A percentile compares a stretch with the other conserved stretches of the same genome.
Conservation (phyloP, 2,113 vertebrate genomes). For the Antechinus flavipes region DNA sequence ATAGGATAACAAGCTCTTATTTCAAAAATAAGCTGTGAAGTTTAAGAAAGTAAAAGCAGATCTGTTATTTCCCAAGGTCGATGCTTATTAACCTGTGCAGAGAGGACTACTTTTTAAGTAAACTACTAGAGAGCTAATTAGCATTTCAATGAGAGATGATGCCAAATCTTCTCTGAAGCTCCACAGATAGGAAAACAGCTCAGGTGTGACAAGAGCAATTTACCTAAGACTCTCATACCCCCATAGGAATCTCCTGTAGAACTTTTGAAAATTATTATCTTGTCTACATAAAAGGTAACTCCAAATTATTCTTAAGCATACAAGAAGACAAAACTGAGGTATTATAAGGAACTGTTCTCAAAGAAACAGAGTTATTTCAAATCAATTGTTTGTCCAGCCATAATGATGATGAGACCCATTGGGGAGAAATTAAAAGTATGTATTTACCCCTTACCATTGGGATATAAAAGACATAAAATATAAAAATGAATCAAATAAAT, state of each 20-base stretch:
- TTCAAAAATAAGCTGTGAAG: constrained; percentile 31
- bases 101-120: constrained; percentile 19
- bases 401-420: constrained; percentile 50
- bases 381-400: constrained; percentile 45
- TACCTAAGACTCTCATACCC: constrained; percentile 63
- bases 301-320: constrained; percentile 60
- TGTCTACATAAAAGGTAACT: constrained; percentile 58
- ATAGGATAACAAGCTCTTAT: constrained; percentile 29
- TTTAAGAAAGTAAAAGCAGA: constrained; percentile 46
- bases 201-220: constrained; percentile 68
- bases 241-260: constrained; percentile 40
- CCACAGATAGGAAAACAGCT: constrained; percentile 60
- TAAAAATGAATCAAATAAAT: constrained; percentile 43
- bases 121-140: constrained; percentile 64
- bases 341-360: constrained; percentile 19
- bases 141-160: constrained; percentile 55
- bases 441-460: constrained; percentile 49
- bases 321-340: constrained; percentile 35
- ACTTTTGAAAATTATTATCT: constrained; percentile 71
- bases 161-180: constrained; percentile 61
- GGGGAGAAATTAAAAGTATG: constrained; percentile 63
- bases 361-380: constrained; percentile 50
- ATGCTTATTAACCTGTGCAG: constrained; percentile 7
- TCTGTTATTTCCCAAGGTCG: constrained; percentile 35
- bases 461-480: constrained; percentile 18